Evolutionary conservation across 2,888 invertebrate genomes (phyloP).

Genomic region (Hecatera dysodea): DNA sequence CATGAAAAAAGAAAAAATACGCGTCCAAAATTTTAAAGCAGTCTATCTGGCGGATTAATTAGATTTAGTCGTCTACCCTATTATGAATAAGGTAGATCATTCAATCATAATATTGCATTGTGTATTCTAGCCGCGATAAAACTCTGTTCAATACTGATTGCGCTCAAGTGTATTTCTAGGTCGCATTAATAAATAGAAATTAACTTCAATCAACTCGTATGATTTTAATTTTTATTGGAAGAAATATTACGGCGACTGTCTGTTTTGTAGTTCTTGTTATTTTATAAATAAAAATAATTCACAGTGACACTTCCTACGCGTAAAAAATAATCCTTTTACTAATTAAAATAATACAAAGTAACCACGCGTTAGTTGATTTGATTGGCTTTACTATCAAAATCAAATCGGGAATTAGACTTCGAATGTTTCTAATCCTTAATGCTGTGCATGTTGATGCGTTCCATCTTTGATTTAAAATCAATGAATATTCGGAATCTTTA

Average conservation of each 20-base stretch:
- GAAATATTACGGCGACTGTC: not conserved
- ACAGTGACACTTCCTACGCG: not conserved
- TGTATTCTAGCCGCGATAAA: slow-evolving; percentile 69
- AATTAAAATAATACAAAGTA: not conserved
- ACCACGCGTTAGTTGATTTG: too few relatives aligned
- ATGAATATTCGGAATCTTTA: not conserved
- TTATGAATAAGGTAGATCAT: slow-evolving; percentile 52
- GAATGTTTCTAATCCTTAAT: too few relatives aligned
- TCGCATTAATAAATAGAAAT: slow-evolving; percentile 1
- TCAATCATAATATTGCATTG: slow-evolving; percentile 62
- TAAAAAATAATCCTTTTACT: not conserved
- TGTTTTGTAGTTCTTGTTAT: not conserved
- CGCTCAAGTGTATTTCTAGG: not conserved
- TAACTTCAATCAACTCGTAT: not conserved
- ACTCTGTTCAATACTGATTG: slow-evolving; percentile 2
- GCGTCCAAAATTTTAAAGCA: too few relatives aligned
- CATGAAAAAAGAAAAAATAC: too few relatives aligned
- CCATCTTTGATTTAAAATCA: not conserved
- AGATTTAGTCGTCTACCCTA: too few relatives aligned
- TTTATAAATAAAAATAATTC: not conserved
- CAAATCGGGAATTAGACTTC: too few relatives aligned
- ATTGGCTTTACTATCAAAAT: too few relatives aligned
- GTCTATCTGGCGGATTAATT: too few relatives aligned
- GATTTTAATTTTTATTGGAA: not conserved
- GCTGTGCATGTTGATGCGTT: too few relatives aligned